Evolutionary conservation across 2,888 invertebrate species (phyloP).

Genomic region (Lycocerus yunnanus): DNA sequence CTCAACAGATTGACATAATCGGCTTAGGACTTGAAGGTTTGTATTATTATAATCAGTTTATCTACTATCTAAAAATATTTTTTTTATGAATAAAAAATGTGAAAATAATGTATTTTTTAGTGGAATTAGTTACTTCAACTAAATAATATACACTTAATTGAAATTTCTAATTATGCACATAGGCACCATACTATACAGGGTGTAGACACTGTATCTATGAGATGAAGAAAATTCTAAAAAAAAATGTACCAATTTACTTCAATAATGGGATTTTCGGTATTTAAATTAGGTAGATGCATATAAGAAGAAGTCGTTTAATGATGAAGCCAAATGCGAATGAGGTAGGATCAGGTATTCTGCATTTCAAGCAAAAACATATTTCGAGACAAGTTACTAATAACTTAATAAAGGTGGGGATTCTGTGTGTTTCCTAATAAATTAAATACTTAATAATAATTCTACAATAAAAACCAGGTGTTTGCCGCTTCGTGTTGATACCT

Average conservation of each 20-base stretch:
- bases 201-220: too few species aligned
- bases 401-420: background rate
- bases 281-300: background rate
- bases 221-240: background rate
- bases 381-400: background rate
- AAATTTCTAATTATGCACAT: background rate
- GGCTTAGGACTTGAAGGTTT: slow-evolving; percentile 27
- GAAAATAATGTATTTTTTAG: slow-evolving; percentile 8
- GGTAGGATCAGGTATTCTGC: background rate
- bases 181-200: too few species aligned
- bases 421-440: background rate
- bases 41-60: slow-evolving; percentile 31
- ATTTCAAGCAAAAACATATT: background rate
- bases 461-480: slow-evolving; percentile 18
- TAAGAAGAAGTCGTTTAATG: background rate
- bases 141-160: background rate
- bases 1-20: slow-evolving; percentile 32
- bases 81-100: background rate
- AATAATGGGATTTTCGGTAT: too few species aligned
- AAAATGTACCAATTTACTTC: too few species aligned
- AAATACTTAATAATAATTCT: background rate
- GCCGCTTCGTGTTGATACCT: slow-evolving; percentile 27
- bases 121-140: background rate
- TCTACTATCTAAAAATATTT: slow-evolving; percentile 21
- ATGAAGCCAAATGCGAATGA: background rate